These are phyloP conservation scores for Uloborus diversus DNA, from an alignment of 1,140 invertebrate genomes.

Conservation along the genomic window DNA sequence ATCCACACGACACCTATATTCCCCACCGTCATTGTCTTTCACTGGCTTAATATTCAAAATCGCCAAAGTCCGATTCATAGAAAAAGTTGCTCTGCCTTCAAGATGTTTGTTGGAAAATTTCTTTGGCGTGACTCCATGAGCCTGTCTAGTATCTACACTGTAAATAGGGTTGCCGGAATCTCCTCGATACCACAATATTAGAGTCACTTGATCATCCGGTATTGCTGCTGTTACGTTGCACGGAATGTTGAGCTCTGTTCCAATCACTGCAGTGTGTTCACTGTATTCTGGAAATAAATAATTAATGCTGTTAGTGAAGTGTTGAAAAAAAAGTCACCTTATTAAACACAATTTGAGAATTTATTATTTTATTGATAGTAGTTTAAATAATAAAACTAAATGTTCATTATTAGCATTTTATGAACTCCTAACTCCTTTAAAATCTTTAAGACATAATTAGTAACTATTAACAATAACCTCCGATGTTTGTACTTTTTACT, in stretches of 20 bases:
- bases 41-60: constrained; percentile 76
- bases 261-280: constrained; percentile 44
- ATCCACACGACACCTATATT: constrained; percentile 58
- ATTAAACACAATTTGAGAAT: too few relatives aligned
- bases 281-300: constrained; percentile 40
- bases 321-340: too few relatives aligned
- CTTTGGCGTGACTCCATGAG: constrained; percentile 42
- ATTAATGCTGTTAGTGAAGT: neutral
- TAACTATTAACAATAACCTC: too few relatives aligned
- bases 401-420: too few relatives aligned
- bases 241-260: constrained; percentile 68
- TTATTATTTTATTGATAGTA: too few relatives aligned
- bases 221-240: constrained; percentile 81
- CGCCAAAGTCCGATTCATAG: constrained; percentile 67
- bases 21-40: constrained; percentile 49
- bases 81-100: constrained; percentile 49
- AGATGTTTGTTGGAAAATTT: constrained; percentile 55
- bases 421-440: too few relatives aligned
- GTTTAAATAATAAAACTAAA: too few relatives aligned
- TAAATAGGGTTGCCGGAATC: constrained; percentile 84
- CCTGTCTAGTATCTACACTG: constrained; percentile 59
- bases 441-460: too few relatives aligned
- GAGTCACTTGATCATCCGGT: constrained; percentile 83
- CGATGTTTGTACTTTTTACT: too few relatives aligned
- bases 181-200: constrained; percentile 90